Evolutionary conservation across 1,140 invertebrate species (phyloP).

Genomic region (Rhyacophila brunnea): DNA sequence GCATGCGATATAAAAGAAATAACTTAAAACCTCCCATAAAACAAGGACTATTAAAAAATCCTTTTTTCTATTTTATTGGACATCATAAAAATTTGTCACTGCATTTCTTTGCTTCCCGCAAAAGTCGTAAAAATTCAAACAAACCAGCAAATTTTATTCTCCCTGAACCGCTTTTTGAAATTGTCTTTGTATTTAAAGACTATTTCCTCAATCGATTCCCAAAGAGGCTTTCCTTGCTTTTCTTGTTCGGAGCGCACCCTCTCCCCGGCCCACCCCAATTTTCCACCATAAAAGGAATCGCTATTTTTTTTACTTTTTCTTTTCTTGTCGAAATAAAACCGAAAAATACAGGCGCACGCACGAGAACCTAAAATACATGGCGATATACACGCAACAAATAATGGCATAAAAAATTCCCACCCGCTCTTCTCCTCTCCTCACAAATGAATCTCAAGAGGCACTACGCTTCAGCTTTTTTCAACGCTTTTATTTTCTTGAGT

Average conservation of each 20-base stretch:
- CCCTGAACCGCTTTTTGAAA: slow-evolving; percentile 30
- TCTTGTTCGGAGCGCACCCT: slow-evolving; percentile 13
- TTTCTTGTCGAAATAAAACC: slow-evolving; percentile 18
- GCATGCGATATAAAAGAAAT: no score
- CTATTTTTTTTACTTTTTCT: slow-evolving; percentile 19
- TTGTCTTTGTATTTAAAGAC: slow-evolving; percentile 36
- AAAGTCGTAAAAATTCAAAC: slow-evolving; percentile 24
- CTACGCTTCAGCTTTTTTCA: no score
- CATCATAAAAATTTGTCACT: slow-evolving; percentile 13
- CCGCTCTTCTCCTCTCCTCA: neutral
- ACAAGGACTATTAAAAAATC: no score
- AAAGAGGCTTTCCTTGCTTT: slow-evolving; percentile 31
- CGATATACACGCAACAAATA: slow-evolving; percentile 4
- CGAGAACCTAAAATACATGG: neutral
- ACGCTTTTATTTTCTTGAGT: no score
- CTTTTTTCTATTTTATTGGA: no score
- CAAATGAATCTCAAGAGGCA: neutral
- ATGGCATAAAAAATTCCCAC: no score
- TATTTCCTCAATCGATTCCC: slow-evolving; percentile 30
- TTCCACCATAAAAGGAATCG: slow-evolving; percentile 19
- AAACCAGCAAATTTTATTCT: slow-evolving; percentile 21
- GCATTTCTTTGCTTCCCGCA: slow-evolving; percentile 21
- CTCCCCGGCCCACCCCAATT: slow-evolving; percentile 16
- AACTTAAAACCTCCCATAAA: no score
- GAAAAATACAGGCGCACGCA: slow-evolving; percentile 19